These are phyloP conservation scores for Coendou prehensilis DNA, from an alignment of 2,797 vertebrate genomes.

Conservation along the genomic window DNA sequence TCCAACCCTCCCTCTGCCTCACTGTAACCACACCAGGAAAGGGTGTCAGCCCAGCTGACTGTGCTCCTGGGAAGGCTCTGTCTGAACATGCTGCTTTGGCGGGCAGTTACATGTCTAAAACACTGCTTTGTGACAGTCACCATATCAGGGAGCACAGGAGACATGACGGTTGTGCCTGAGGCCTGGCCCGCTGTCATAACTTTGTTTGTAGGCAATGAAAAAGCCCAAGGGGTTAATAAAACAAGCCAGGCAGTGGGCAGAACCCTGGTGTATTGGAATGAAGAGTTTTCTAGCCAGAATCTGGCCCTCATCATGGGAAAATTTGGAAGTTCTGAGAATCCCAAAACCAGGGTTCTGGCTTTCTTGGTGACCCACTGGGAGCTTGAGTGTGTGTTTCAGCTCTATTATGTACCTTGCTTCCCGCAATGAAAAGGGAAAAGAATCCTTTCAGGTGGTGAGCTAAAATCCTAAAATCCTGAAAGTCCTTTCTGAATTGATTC, in stretches of 20 bases:
- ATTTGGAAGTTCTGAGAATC: not conserved
- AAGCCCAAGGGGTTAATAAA: not conserved
- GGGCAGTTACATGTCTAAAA: not conserved
- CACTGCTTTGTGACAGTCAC: not conserved
- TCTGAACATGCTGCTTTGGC: constrained; percentile 17
- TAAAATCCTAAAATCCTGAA: not conserved
- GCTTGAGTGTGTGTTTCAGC: not conserved
- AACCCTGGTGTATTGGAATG: not conserved
- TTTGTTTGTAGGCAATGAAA: not conserved
- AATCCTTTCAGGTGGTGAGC: not conserved
- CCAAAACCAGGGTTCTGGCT: not conserved
- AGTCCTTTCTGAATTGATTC: not conserved
- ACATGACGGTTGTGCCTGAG: not conserved
- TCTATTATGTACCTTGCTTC: not conserved
- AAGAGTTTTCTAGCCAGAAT: constrained; percentile 30
- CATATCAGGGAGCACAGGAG: not conserved
- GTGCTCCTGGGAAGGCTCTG: not conserved
- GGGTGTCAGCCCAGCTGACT: not conserved
- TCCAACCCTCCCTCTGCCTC: not conserved
- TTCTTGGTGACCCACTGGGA: not conserved
- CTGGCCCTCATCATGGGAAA: not conserved
- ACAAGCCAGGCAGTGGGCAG: not conserved
- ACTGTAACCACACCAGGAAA: not conserved
- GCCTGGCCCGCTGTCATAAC: not conserved
- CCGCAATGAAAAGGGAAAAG: not conserved